Percentiles rank a stretch among this genome's conserved stretches.
These are phyloP conservation scores for Ichneumon xanthorius DNA, from an alignment of 2,888 invertebrate species.

Conservation along the genomic window DNA sequence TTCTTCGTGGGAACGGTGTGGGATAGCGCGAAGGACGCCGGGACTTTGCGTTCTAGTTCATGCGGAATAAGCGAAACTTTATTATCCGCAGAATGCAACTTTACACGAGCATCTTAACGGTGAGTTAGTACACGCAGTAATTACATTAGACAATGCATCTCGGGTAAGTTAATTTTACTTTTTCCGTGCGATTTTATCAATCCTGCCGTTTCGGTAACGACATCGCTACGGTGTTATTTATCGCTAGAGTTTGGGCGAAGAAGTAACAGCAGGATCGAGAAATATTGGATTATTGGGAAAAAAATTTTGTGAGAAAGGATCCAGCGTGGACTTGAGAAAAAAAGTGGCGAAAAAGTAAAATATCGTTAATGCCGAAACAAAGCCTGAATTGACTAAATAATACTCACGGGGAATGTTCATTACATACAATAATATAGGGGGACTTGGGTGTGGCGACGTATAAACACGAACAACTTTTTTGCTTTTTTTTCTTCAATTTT, in stretches of 20 bases:
- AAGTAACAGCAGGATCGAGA: not conserved
- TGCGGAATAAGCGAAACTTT: conserved; percentile 45
- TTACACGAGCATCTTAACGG: conserved; percentile 26
- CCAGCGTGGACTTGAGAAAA: not conserved
- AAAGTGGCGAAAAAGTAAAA: not conserved
- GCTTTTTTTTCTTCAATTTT: conserved; percentile 6
- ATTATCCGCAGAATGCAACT: conserved; percentile 23
- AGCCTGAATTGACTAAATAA: conserved; percentile 42
- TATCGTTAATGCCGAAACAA: not conserved
- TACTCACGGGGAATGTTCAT: conserved; percentile 65
- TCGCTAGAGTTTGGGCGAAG: no score
- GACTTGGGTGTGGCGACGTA: conserved; percentile 58
- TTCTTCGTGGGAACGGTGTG: not conserved
- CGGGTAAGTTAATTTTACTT: not conserved
- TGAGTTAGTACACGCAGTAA: conserved; percentile 52
- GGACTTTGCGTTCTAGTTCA: conserved; percentile 26
- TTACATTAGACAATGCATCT: not conserved
- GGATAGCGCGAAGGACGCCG: not conserved
- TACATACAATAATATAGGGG: conserved; percentile 52
- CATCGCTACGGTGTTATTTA: no score
- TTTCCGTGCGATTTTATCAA: not conserved
- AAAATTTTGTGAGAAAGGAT: not conserved
- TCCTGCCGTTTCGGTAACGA: not conserved
- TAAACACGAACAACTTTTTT: conserved; percentile 46
- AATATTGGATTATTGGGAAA: not conserved